Base-by-base conservation (phyloP, 2,888 invertebrate species). In the Holacanthella duospinosa region DNA sequence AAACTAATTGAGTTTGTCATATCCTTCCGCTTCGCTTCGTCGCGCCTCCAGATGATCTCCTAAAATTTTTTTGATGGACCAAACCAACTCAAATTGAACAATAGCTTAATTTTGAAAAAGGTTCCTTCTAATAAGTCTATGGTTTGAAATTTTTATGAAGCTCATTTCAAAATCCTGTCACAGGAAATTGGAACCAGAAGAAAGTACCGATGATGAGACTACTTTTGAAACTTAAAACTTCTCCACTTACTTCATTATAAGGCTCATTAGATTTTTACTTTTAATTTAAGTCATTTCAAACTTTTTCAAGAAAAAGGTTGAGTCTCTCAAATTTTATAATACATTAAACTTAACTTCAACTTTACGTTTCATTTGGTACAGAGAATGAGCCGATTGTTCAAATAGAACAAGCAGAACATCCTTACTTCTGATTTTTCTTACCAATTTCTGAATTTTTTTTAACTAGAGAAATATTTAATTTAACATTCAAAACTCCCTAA, bases 191-290 rank as follows among this genome's bases (percentile, higher is more conserved):
- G 48, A 48, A 48, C 19, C 48, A 48, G 48, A 21, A 9, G n/a
- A 4, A 4, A n/a, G 12, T n/a, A 26, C 55, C 9, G 19, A 27
- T 55, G 27, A n/a, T 6, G 9, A n/a, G n/a, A n/a, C n/a, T n/a
- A n/a, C n/a, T n/a, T n/a, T n/a, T n/a, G n/a, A n/a, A n/a, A n/a
- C n/a, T n/a, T 12, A 53, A 53, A n/a, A 25, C 54, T 24, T 53
- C 54, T 55, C 55, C 9, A 26, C 55, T 55, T 55, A 27, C 55
- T 55, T 27, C 29, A 55, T 55, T 55, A 55, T 55, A 29, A 28
- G 55, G 55, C 6, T 27, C 55, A 55, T 55, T 55, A 27, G 55
- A 27, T 55, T 55, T 27, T 55, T 21, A 29, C 4, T 26, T 55
- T 29, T 55, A 12, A 55, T 6, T 55, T 48, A 4, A 21, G 19